Evolutionary conservation across 2,888 invertebrate species (phyloP), one percentile per base, ranked within the genome.

Genomic region (Lomographa bimaculata): DNA sequence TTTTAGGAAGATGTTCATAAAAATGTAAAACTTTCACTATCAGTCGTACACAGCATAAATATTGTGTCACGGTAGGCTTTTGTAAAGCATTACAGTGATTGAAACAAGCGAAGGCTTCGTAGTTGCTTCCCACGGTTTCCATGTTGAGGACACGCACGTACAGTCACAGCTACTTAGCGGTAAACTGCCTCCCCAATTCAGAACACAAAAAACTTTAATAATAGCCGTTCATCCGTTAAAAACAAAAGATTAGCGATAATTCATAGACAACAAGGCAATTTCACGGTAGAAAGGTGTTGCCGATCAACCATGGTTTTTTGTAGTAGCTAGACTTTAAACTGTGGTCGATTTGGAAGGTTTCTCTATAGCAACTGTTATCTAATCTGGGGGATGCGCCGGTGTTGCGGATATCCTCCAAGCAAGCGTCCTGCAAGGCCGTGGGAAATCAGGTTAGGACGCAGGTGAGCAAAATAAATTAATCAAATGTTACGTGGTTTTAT

Each of bases 191-290:
- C 4, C 25, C 27, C 18, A 36, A 37, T 38, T 40, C 28, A n/a
- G 14, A 25, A 28, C 36, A 32, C 11, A 38, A 33, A 40, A 41
- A 37, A 42, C 27, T 18, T 14, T 6, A 34, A 39, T 38, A 27
- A 10, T 32, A 12, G 18, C 36, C 27, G 19, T 28, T 10, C 42
- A 10, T 27, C 32, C 41, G 30, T 8, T 24, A 34, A 48, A 50
- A 40, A 41, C 41, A 54, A 57, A 46, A 27, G 46, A 47, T 40
- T 23, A 24, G 14, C 44, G 27, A 44, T 46, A 53, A 48, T 50
- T 53, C 28, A 47, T 46, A 42, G 54, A 53, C 52, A 77, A 72
- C 63, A 39, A 70, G 65, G 58, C 52, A 72, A 80, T 82, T 70
- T 72, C 64, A 73, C 59, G 79, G 71, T 69, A 56, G 60, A 66